Percentiles rank a stretch among this genome's conserved stretches.
These are phyloP conservation scores for Microcebus ravelobensis DNA, from an alignment of 2,113 vertebrate species.

Conservation along the genomic window DNA sequence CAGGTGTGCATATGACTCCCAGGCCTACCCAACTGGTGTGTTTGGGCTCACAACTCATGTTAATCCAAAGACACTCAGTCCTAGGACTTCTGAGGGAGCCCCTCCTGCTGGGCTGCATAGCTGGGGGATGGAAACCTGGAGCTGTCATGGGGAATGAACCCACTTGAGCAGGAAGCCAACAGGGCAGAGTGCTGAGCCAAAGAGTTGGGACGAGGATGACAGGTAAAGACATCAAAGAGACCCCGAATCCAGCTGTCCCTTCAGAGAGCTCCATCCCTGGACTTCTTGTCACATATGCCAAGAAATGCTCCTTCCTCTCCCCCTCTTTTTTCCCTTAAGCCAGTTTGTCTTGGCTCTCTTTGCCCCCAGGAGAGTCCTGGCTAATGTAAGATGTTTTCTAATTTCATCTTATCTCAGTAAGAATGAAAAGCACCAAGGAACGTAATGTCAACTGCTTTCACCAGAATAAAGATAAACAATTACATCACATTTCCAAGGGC, in stretches of 20 bases:
- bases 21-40: not conserved
- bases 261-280: not conserved
- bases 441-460: not conserved
- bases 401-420: constrained; percentile 58
- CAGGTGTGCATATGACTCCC: not conserved
- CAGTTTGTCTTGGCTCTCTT: constrained; percentile 49
- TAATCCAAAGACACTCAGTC: not conserved
- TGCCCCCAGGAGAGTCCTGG: not conserved
- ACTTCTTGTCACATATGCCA: not conserved
- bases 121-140: not conserved
- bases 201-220: rapidly evolving
- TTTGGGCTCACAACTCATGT: not conserved
- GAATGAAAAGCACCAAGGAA: constrained; percentile 57
- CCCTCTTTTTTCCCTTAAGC: not conserved
- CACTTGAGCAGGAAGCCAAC: not conserved
- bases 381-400: constrained; percentile 59
- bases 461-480: constrained; percentile 32
- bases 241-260: not conserved
- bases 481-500: constrained; percentile 38
- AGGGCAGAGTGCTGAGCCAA: not conserved
- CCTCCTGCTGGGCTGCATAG: not conserved
- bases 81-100: not conserved
- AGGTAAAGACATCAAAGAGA: rapidly evolving
- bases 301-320: not conserved
- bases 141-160: rapidly evolving